Conservation (phyloP, 2,113 vertebrate species). For the Siniperca chuatsi region DNA sequence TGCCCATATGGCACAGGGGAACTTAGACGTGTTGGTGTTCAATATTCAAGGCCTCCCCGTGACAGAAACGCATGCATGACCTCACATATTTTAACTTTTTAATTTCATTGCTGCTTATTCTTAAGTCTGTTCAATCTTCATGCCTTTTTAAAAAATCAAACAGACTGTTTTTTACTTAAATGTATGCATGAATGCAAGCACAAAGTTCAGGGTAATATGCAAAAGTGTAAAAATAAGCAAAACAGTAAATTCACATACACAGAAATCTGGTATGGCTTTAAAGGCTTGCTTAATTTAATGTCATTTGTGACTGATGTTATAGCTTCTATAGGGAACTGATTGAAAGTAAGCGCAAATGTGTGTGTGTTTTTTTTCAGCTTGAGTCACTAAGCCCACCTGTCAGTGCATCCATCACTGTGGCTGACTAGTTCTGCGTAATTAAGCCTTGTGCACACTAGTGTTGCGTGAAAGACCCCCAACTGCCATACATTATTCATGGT, state of each 20-base stretch:
- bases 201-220: not conserved
- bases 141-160: not conserved
- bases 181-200: conserved; percentile 2
- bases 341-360: conserved; percentile 7
- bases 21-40: conserved; percentile 56
- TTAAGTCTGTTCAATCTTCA: not conserved
- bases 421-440: conserved; percentile 77
- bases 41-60: conserved; percentile 52
- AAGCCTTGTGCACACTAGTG: conserved; percentile 71
- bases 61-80: conserved; percentile 49
- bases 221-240: not conserved
- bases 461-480: conserved; percentile 69
- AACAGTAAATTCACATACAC: not conserved
- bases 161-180: conserved; percentile 9
- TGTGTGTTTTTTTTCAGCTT: conserved; percentile 48
- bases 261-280: not conserved
- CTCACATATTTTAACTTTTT: conserved; percentile 61
- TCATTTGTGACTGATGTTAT: conserved; percentile 27
- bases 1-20: conserved; percentile 68
- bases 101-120: conserved; percentile 34
- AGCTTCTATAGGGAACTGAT: conserved; percentile 29
- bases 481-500: conserved; percentile 82
- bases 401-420: conserved; percentile 71
- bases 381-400: conserved; percentile 67
- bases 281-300: conserved; percentile 13